Conservation (phyloP, 2,113 vertebrate species). For the Callorhinus ursinus region DNA sequence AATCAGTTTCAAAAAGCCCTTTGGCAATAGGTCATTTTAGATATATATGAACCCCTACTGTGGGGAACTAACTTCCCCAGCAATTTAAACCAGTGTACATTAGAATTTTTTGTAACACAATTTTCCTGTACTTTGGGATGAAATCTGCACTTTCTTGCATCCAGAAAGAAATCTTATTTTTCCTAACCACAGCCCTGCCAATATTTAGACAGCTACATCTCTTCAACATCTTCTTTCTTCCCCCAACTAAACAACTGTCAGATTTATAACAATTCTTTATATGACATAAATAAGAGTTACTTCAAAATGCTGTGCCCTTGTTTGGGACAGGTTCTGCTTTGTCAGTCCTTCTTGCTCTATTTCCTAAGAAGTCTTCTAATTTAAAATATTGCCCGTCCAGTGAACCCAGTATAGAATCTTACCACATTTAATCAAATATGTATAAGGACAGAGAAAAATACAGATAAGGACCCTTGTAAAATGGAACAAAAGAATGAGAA, state of each 20-base stretch:
- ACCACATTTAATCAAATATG: not conserved
- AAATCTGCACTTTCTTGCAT: not conserved
- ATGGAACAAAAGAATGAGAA: not conserved
- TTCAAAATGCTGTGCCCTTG: not conserved
- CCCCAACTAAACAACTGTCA: constrained; percentile 1
- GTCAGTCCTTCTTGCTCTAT: not conserved
- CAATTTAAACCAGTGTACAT: not conserved
- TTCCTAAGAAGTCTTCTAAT: constrained; percentile 3
- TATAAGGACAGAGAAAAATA: not conserved
- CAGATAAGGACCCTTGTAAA: not conserved
- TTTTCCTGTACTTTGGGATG: not conserved
- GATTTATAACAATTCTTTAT: not conserved
- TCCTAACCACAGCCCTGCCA: not conserved
- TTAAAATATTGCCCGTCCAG: not conserved
- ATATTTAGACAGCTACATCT: not conserved
- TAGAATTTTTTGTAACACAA: not conserved
- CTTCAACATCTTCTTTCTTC: not conserved
- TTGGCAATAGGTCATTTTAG: not conserved
- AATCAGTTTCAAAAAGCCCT: not conserved
- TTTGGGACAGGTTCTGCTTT: not conserved
- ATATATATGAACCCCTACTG: not conserved
- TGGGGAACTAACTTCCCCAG: not conserved
- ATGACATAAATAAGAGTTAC: not conserved
- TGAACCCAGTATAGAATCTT: not conserved
- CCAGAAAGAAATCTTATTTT: not conserved